Conservation (phyloP, 1,140 invertebrate species). For the Pachyrhynchus sulphureomaculatus region DNA sequence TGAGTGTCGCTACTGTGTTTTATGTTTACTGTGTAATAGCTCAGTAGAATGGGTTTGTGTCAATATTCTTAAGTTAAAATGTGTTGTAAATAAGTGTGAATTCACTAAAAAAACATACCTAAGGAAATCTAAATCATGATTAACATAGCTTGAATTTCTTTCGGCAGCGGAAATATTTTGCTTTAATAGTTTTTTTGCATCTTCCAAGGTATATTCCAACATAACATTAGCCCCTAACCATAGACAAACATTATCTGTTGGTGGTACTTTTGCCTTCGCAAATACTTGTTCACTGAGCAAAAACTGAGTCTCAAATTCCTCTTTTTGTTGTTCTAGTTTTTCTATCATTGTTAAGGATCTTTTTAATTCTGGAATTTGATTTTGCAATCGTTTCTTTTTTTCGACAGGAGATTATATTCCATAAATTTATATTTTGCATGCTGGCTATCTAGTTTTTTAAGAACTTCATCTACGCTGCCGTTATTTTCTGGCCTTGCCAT, state of each 20-base stretch:
- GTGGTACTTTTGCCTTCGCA: conserved; percentile 83
- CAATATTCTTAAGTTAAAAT: too few species aligned
- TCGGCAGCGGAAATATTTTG: conserved; percentile 89
- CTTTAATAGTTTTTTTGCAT: conserved; percentile 82
- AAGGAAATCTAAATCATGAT: conserved; percentile 90
- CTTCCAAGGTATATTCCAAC: conserved; percentile 93
- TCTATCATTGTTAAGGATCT: conserved; percentile 90
- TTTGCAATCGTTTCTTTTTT: conserved; percentile 80
- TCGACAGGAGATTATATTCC: conserved; percentile 86
- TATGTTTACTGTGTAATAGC: too few species aligned
- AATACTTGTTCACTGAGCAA: conserved; percentile 94
- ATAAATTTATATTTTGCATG: conserved; percentile 97
- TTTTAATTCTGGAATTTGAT: conserved; percentile 91
- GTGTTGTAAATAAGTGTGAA: too few species aligned
- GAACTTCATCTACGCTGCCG: conserved; percentile 77
- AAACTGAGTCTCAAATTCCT: conserved; percentile 87
- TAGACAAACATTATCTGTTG: conserved; percentile 92
- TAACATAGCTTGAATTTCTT: conserved; percentile 80
- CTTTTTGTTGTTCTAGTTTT: conserved; percentile 79
- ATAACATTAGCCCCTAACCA: conserved; percentile 99
- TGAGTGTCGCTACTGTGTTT: too few species aligned
- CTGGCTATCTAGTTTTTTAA: conserved; percentile 85
- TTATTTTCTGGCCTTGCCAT: conserved; percentile 83
- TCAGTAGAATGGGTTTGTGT: too few species aligned
- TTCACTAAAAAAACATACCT: too few species aligned